These are phyloP conservation scores for Bombycilla garrulus DNA, from an alignment of 2,113 vertebrate species.

Conservation along the genomic window DNA sequence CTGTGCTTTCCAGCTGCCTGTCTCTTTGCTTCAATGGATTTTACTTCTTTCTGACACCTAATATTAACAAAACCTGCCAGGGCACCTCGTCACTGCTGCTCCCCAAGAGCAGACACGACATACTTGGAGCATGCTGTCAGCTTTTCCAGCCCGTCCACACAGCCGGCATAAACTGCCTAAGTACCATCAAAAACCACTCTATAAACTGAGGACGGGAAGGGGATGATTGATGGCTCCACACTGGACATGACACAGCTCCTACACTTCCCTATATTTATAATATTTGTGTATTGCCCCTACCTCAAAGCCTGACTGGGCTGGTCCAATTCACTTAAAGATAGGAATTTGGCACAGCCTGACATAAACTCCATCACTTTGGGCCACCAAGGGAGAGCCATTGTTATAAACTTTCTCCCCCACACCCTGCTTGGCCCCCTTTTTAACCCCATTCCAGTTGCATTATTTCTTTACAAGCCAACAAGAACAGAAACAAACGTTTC, in stretches of 20 bases:
- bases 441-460: conserved; percentile 69
- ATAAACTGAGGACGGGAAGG: conserved; percentile 51
- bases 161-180: conserved; percentile 44
- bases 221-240: conserved; percentile 51
- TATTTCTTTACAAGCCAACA: conserved; percentile 94
- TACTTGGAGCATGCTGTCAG: conserved; percentile 49
- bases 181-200: conserved; percentile 61
- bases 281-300: conserved; percentile 12
- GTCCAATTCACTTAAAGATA: conserved; percentile 31
- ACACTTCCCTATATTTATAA: conserved; percentile 34
- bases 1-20: background rate
- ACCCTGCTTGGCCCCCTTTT: conserved; percentile 33
- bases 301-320: conserved; percentile 6
- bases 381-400: conserved; percentile 82
- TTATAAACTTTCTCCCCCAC: conserved; percentile 61
- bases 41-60: background rate
- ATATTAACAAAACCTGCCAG: conserved; percentile 37
- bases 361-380: conserved; percentile 48
- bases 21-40: background rate
- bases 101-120: conserved; percentile 1
- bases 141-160: conserved; percentile 47
- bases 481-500: conserved; percentile 92
- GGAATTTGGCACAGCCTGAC: conserved; percentile 44
- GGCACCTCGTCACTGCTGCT: background rate
- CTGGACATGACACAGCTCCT: conserved; percentile 44